These are phyloP conservation scores for Sarcophaga bullata DNA, from an alignment of 1,140 invertebrate genomes.

Conservation along the genomic window DNA sequence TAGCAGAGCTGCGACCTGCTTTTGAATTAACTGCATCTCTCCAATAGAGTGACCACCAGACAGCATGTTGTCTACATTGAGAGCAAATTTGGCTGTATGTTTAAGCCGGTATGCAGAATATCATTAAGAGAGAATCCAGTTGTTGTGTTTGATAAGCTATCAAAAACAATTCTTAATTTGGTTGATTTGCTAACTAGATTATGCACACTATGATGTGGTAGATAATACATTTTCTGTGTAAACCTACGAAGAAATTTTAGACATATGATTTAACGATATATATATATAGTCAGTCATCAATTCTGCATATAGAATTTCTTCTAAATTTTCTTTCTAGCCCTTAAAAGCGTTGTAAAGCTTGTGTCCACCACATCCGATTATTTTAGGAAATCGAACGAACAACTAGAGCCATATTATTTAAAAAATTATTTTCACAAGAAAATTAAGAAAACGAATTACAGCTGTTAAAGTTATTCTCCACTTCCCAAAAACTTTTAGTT, in stretches of 20 bases:
- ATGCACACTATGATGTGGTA: slow-evolving; percentile 39
- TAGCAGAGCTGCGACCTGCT: slow-evolving; percentile 48
- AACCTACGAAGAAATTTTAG: background rate
- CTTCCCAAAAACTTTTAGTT: background rate
- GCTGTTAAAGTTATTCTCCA: background rate
- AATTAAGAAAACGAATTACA: background rate
- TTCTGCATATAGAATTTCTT: background rate
- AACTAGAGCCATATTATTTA: slow-evolving; percentile 17
- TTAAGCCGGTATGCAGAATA: slow-evolving; percentile 49
- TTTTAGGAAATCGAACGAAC: slow-evolving; percentile 33
- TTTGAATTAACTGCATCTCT: slow-evolving; percentile 34
- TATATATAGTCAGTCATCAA: slow-evolving; percentile 36
- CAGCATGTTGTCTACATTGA: slow-evolving; percentile 64
- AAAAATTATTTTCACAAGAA: background rate
- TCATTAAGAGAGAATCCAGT: slow-evolving; percentile 45
- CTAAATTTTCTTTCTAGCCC: slow-evolving; percentile 24
- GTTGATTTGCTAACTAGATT: slow-evolving; percentile 46
- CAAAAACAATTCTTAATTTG: slow-evolving; percentile 33
- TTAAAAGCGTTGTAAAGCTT: slow-evolving; percentile 30
- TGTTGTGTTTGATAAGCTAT: slow-evolving; percentile 42
- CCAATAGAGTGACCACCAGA: slow-evolving; percentile 51
- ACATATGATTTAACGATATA: slow-evolving; percentile 28
- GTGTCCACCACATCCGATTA: background rate
- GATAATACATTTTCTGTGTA: slow-evolving; percentile 27
- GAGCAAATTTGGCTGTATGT: slow-evolving; percentile 47